Evolutionary conservation across 2,888 invertebrate genomes (phyloP), one percentile per base, ranked within the genome.

Genomic region (Parnassius glacialis): DNA sequence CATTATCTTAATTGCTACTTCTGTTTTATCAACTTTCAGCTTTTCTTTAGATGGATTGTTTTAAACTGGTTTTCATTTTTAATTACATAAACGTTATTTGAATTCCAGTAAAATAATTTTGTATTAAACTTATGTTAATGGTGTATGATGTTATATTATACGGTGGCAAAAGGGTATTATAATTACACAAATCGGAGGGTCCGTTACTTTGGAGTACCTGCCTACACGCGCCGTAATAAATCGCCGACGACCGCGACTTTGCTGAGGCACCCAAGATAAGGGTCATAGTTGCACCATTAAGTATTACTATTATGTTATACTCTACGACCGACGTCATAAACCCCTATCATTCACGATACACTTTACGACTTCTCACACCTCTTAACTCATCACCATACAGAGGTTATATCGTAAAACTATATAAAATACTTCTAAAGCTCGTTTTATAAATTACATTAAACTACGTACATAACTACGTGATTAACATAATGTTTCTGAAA

Each of bases 401-500:
- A 55, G 52, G 57, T 62, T 52, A 53, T 50, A 53, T 53, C 56
- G 54, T 52, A 66, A 66, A 57, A 34, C 58, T 63, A 52, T 61
- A 67, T 63, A 59, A 67, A 67, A 65, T 58, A 60, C 61, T 60
- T 65, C 52, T 57, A 52, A 65, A 68, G 67, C 62, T 69, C 62
- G 63, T 68, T 68, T 68, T 68, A 71, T 67, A 69, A 68, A 78
- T 79, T 75, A 78, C 79, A 83, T 81, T 84, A 83, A 81, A 84
- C 83, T 80, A 84, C 80, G 83, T 83, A 84, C 79, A 83, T 83
- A 84, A 86, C 85, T 87, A 79, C 80, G 83, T 85, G 87, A 90
- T 91, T 90, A 90, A 88, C 90, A 90, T 90, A 90, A 91, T 90
- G 89, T 88, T 89, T 80, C 83, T 85, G 84, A 84, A 89, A 90